Conservation (phyloP, 2,113 vertebrate species). For the Cricetomys ansorgei region DNA sequence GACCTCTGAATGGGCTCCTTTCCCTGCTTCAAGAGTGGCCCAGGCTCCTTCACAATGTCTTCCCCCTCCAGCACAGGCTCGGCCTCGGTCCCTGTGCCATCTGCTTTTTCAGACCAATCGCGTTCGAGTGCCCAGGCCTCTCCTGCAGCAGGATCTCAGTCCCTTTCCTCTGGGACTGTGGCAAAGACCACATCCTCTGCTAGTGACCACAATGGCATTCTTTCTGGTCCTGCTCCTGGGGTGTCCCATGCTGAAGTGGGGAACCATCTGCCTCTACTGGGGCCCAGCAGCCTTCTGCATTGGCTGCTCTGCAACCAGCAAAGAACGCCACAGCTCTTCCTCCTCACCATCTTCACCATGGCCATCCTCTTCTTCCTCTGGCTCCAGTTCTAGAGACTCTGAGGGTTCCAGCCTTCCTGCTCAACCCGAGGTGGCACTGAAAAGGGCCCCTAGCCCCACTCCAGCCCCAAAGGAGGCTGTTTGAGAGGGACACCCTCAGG, state of each 20-base stretch:
- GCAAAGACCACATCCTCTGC: constrained; percentile 63
- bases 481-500: constrained; percentile 75
- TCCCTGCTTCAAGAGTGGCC: constrained; percentile 61
- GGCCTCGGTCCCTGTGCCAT: constrained; percentile 72
- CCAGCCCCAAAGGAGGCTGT: constrained; percentile 76
- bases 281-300: constrained; percentile 65
- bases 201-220: constrained; percentile 76
- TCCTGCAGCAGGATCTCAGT: constrained; percentile 62
- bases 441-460: constrained; percentile 76
- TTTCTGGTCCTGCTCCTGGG: constrained; percentile 60
- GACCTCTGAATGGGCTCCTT: constrained; percentile 62
- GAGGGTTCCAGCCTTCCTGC: constrained; percentile 78
- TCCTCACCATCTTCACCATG: constrained; percentile 45
- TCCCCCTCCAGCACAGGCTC: constrained; percentile 65
- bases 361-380: constrained; percentile 43
- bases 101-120: constrained; percentile 74
- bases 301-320: constrained; percentile 67
- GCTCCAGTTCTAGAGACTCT: constrained; percentile 82
- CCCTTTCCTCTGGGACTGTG: constrained; percentile 51
- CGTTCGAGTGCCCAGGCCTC: constrained; percentile 62
- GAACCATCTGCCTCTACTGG: constrained; percentile 44
- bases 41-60: constrained; percentile 74
- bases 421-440: constrained; percentile 72
- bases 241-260: constrained; percentile 67
- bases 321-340: constrained; percentile 81